Percentiles rank a stretch among this genome's conserved stretches.
These are phyloP conservation scores for Eretmocerus hayati DNA, from an alignment of 2,888 invertebrate species.

Conservation along the genomic window DNA sequence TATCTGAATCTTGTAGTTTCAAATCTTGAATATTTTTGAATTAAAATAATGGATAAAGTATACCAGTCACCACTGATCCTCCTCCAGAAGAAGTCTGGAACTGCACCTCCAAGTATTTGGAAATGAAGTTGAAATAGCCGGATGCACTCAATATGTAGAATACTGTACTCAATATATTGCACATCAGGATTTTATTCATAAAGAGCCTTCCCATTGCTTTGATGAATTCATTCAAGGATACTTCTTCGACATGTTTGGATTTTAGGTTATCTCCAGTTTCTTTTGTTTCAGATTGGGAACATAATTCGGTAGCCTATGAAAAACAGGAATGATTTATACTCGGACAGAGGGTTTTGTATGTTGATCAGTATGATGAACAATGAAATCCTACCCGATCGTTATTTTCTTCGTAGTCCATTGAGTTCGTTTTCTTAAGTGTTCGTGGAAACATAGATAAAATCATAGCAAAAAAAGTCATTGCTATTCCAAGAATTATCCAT, in stretches of 20 bases:
- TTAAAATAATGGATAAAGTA: not conserved
- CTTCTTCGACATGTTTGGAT: too few relatives aligned
- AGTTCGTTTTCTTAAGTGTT: constrained; percentile 46
- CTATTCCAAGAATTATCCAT: constrained; percentile 52
- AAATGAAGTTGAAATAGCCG: constrained; percentile 64
- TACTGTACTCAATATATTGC: constrained; percentile 59
- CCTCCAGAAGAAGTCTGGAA: constrained; percentile 59
- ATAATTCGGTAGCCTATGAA: not conserved
- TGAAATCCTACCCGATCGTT: constrained; percentile 13
- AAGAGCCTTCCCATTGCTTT: constrained; percentile 55
- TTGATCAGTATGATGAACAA: too few relatives aligned
- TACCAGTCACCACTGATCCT: constrained; percentile 64
- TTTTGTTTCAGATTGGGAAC: too few relatives aligned
- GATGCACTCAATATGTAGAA: constrained; percentile 59
- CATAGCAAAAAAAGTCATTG: constrained; percentile 56
- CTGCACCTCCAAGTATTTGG: constrained; percentile 70
- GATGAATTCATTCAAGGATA: constrained; percentile 51
- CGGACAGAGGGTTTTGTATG: too few relatives aligned
- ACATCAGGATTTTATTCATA: constrained; percentile 59
- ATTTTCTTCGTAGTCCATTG: constrained; percentile 11
- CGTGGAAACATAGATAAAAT: constrained; percentile 62
- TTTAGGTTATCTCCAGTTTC: too few relatives aligned
- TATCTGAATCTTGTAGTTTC: too few relatives aligned
- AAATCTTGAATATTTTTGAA: not conserved
- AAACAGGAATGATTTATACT: not conserved